Evolutionary conservation across 2,797 vertebrate species (phyloP).

Genomic region (Chrosomus eos): DNA sequence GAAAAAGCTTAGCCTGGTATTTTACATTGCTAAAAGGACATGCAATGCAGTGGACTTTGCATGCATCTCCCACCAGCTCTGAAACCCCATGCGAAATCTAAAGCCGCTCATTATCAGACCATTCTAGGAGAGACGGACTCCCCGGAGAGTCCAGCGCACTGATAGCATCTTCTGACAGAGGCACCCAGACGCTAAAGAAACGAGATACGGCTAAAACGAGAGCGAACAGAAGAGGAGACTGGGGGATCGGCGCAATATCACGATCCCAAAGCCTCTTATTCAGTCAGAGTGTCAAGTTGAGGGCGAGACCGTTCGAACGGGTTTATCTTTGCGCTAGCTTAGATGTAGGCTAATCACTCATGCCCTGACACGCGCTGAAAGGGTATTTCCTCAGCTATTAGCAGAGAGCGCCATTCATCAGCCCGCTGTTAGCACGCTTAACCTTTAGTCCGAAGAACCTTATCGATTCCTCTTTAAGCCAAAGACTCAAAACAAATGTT

Average conservation of each 20-base stretch:
- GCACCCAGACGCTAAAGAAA: constrained; percentile 53
- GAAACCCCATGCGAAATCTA: constrained; percentile 49
- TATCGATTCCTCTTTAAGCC: constrained; percentile 67
- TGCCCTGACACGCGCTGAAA: constrained; percentile 66
- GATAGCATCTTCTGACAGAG: constrained; percentile 55
- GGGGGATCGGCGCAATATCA: constrained; percentile 24
- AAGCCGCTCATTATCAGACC: constrained; percentile 64
- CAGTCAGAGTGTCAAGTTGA: constrained; percentile 51
- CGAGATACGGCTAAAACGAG: constrained; percentile 43
- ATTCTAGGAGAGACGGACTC: constrained; percentile 50
- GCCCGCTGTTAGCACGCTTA: constrained; percentile 67
- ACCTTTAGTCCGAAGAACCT: constrained; percentile 68
- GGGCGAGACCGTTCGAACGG: constrained; percentile 51
- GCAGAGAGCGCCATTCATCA: constrained; percentile 68
- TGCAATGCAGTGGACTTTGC: constrained; percentile 36
- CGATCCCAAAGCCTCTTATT: constrained; percentile 36
- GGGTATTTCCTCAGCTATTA: constrained; percentile 66
- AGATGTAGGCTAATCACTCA: constrained; percentile 60
- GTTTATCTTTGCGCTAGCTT: constrained; percentile 57
- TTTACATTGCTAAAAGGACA: constrained; percentile 42
- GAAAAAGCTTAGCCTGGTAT: not conserved
- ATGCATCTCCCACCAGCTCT: constrained; percentile 35
- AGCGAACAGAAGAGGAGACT: constrained; percentile 15
- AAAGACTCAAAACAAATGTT: constrained; percentile 49
- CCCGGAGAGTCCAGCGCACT: constrained; percentile 40